These are phyloP conservation scores for Trinorchestia longiramus DNA, from an alignment of 1,140 invertebrate species.

Conservation along the genomic window DNA sequence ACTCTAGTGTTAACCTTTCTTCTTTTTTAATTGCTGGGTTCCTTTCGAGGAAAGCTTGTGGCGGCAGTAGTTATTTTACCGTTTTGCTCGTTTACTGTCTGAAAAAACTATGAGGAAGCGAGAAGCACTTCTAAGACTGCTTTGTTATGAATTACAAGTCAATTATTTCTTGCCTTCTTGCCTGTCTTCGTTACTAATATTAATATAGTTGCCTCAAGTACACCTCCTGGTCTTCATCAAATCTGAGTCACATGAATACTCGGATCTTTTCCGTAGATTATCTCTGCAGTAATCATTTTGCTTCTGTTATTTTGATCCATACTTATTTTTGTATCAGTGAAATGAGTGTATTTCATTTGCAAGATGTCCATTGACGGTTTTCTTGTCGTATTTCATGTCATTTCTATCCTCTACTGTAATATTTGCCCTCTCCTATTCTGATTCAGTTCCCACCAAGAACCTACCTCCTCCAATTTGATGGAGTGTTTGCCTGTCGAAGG, in stretches of 20 bases:
- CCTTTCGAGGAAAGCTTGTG: no score
- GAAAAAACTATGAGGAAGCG: background rate
- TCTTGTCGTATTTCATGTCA: background rate
- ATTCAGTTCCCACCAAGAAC: background rate
- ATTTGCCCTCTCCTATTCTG: background rate
- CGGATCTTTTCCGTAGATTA: background rate
- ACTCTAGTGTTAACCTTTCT: no score
- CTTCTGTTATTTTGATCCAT: background rate
- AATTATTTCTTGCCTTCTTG: background rate
- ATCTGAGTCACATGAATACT: background rate
- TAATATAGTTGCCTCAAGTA: background rate
- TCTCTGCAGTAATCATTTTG: background rate
- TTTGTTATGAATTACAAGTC: background rate
- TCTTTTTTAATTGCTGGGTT: no score
- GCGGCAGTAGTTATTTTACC: background rate
- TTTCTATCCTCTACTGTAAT: background rate
- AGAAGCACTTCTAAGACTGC: background rate
- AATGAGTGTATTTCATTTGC: background rate
- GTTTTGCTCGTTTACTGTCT: background rate
- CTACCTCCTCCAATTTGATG: background rate
- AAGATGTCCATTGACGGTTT: background rate
- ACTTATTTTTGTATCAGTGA: background rate
- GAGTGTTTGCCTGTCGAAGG: conserved; percentile 13
- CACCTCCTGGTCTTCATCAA: background rate
- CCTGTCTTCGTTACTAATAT: background rate